phyloP scores from a whole-genome alignment of 2,797 vertebrate genomes.

The Simalia tracyae region DNA sequence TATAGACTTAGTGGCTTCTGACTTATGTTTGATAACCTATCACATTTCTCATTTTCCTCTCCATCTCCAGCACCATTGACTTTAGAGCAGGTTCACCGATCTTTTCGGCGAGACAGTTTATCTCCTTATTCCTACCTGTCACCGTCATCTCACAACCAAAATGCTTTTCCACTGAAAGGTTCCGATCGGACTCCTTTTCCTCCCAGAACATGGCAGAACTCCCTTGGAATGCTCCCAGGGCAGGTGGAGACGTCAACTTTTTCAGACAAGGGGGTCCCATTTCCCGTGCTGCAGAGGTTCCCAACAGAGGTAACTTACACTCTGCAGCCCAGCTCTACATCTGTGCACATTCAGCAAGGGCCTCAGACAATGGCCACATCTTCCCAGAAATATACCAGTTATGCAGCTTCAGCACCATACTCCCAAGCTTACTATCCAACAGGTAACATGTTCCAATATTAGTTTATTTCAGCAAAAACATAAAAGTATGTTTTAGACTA shows the following conservation, averaged over 20 bases:
- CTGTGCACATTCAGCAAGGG: constrained; percentile 68
- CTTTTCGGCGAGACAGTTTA: constrained; percentile 59
- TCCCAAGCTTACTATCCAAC: constrained; percentile 71
- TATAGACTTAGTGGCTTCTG: constrained; percentile 8
- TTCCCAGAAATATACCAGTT: constrained; percentile 64
- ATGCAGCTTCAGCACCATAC: constrained; percentile 64
- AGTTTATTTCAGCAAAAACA: constrained; percentile 35
- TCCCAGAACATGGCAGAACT: constrained; percentile 68
- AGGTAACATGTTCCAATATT: constrained; percentile 70
- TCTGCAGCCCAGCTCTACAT: constrained; percentile 59
- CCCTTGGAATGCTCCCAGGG: constrained; percentile 67
- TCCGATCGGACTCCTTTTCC: constrained; percentile 71
- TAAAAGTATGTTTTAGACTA: not conserved
- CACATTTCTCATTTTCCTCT: constrained; percentile 39
- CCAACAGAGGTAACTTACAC: constrained; percentile 65
- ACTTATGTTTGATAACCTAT: constrained; percentile 17
- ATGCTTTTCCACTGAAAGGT: constrained; percentile 54
- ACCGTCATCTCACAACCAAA: constrained; percentile 59
- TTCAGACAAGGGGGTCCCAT: constrained; percentile 66
- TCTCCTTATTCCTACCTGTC: constrained; percentile 66
- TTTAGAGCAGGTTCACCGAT: constrained; percentile 62
- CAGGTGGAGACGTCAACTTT: constrained; percentile 64
- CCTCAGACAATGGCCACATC: constrained; percentile 54
- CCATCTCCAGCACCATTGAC: constrained; percentile 62
- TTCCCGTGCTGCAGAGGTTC: constrained; percentile 64